phyloP scores from a whole-genome alignment of 1,140 invertebrate genomes.

The Mamestra configurata region DNA sequence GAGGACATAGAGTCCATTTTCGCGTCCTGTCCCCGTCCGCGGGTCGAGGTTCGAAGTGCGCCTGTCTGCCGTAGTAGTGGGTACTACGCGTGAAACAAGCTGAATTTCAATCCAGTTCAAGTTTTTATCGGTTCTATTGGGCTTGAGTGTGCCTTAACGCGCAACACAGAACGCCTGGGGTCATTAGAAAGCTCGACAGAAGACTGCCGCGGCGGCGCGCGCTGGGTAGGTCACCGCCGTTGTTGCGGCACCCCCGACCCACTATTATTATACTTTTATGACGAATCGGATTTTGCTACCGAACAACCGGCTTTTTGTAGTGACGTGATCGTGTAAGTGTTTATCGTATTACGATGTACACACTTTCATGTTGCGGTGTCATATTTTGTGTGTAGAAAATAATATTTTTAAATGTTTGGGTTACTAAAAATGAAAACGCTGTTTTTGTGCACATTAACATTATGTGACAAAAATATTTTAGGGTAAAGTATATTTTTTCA shows the following conservation, averaged over 20 bases:
- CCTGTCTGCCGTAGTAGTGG: conserved; percentile 67
- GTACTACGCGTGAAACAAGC: conserved; percentile 71
- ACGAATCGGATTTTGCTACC: conserved; percentile 83
- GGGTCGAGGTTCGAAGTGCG: conserved; percentile 63
- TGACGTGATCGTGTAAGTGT: conserved; percentile 66
- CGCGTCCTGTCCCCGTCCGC: conserved; percentile 57
- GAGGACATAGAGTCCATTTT: conserved; percentile 82
- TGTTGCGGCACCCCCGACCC: conserved; percentile 84
- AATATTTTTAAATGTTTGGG: not conserved
- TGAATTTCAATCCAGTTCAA: conserved; percentile 70
- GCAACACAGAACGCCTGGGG: conserved; percentile 83
- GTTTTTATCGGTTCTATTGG: conserved; percentile 71
- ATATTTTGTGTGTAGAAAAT: conserved; percentile 17
- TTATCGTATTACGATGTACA: conserved; percentile 58
- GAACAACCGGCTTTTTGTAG: conserved; percentile 69
- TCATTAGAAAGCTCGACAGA: conserved; percentile 86
- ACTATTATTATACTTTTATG: conserved; percentile 88
- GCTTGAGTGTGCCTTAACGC: conserved; percentile 70
- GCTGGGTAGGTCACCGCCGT: conserved; percentile 83
- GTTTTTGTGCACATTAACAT: not conserved
- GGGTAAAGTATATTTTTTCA: too few relatives aligned
- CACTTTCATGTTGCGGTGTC: conserved; percentile 28
- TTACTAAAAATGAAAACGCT: not conserved
- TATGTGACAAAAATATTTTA: too few relatives aligned
- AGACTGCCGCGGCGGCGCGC: conserved; percentile 87